These are phyloP conservation scores for Scaptomyza montana DNA, from an alignment of 1,140 invertebrate genomes.

Conservation along the genomic window DNA sequence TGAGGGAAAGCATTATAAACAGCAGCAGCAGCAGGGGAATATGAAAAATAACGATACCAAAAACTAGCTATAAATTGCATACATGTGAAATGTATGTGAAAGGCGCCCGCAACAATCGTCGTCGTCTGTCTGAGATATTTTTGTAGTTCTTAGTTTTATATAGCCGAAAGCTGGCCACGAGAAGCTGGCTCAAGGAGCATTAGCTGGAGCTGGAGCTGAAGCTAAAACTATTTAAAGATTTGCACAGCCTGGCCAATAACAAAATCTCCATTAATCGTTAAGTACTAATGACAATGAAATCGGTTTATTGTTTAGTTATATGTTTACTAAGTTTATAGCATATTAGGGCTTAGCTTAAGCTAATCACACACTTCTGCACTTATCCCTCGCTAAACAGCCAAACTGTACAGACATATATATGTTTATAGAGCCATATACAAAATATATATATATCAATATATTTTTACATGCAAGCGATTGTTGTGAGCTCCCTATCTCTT, in stretches of 20 bases:
- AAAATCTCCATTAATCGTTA: constrained; percentile 36
- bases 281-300: constrained; percentile 41
- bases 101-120: constrained; percentile 7
- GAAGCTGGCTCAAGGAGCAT: constrained; percentile 5
- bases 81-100: background rate
- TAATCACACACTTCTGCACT: constrained; percentile 24
- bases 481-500: background rate
- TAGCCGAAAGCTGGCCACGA: background rate
- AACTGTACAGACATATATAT: constrained; percentile 38
- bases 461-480: background rate
- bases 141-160: constrained; percentile 6
- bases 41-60: constrained; percentile 63
- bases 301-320: constrained; percentile 53
- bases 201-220: background rate
- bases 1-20: background rate
- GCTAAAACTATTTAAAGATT: no score
- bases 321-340: constrained; percentile 44
- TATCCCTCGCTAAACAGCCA: constrained; percentile 7
- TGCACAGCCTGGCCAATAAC: constrained; percentile 6
- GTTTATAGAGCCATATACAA: constrained; percentile 1
- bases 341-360: constrained; percentile 65
- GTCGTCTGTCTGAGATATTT: constrained; percentile 30
- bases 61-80: constrained; percentile 54
- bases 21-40: background rate
- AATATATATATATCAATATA: background rate